Evolutionary conservation across 2,113 vertebrate species (phyloP).

Genomic region (Chlorodrepanis virens): DNA sequence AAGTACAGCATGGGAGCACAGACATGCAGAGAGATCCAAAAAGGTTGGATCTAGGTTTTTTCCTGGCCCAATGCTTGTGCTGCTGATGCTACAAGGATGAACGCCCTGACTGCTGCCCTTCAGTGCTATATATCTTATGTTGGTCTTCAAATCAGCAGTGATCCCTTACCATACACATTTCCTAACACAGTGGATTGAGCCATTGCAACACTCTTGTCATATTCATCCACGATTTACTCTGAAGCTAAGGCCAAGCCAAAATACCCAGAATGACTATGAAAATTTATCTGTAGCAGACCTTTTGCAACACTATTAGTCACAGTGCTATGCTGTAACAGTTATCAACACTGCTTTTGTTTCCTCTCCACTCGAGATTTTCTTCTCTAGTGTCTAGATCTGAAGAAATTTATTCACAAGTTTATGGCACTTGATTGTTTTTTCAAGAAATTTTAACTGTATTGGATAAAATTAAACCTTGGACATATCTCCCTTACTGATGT

Average conservation of each 20-base stretch:
- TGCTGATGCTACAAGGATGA: not conserved
- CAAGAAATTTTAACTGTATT: not conserved
- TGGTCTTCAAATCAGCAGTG: not conserved
- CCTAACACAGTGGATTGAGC: not conserved
- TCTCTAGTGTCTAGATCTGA: not conserved
- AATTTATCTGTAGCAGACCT: not conserved
- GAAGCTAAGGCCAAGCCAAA: not conserved
- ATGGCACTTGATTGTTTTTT: not conserved
- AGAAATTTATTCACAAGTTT: not conserved
- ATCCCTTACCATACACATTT: not conserved
- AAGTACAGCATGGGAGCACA: not conserved
- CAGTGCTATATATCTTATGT: fast-evolving
- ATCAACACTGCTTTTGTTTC: not conserved
- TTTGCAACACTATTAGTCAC: not conserved
- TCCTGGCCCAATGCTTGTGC: not conserved
- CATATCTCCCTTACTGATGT: not conserved
- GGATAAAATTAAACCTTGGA: not conserved
- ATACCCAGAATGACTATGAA: not conserved
- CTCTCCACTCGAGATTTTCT: not conserved
- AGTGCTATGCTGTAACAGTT: not conserved
- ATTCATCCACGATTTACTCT: not conserved
- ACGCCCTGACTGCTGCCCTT: not conserved
- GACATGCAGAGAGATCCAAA: fast-evolving
- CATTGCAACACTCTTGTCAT: not conserved
- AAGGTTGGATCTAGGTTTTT: not conserved